Conservation (phyloP, 2,797 vertebrate species). For the Micromesistius poutassou region DNA sequence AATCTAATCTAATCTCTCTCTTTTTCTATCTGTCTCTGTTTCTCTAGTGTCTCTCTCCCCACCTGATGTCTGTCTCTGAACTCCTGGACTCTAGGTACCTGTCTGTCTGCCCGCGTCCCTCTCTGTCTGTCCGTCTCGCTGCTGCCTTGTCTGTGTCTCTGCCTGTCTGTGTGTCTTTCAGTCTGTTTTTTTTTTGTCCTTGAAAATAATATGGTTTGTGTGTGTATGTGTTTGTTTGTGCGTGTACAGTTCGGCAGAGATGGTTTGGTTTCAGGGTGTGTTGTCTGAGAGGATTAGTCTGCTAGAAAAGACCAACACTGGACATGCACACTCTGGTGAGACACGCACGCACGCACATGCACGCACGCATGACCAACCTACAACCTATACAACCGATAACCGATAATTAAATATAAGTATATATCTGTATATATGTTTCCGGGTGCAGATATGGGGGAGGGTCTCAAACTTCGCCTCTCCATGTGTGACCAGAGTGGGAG, state of each 20-base stretch:
- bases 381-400: too few species aligned
- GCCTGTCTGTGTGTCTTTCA: conserved; percentile 15
- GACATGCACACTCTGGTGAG: conserved; percentile 28
- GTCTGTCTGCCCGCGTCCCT: background rate
- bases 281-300: conserved; percentile 48
- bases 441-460: conserved; percentile 25
- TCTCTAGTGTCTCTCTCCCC: conserved; percentile 24
- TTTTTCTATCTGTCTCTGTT: conserved; percentile 15
- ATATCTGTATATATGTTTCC: background rate
- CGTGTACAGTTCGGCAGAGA: conserved; percentile 39
- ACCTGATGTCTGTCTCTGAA: conserved; percentile 39
- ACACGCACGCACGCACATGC: background rate
- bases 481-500: conserved; percentile 48
- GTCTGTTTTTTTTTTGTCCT: background rate
- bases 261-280: conserved; percentile 53
- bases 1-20: background rate
- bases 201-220: conserved; percentile 3
- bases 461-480: conserved; percentile 34
- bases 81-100: conserved; percentile 54
- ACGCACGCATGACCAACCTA: too few species aligned
- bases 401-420: too few species aligned
- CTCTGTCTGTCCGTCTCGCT: background rate
- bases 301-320: conserved; percentile 18
- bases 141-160: conserved; percentile 3
- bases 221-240: conserved; percentile 34